Conservation (phyloP, 2,797 vertebrate species). For the Pseudochirops cupreus region DNA sequence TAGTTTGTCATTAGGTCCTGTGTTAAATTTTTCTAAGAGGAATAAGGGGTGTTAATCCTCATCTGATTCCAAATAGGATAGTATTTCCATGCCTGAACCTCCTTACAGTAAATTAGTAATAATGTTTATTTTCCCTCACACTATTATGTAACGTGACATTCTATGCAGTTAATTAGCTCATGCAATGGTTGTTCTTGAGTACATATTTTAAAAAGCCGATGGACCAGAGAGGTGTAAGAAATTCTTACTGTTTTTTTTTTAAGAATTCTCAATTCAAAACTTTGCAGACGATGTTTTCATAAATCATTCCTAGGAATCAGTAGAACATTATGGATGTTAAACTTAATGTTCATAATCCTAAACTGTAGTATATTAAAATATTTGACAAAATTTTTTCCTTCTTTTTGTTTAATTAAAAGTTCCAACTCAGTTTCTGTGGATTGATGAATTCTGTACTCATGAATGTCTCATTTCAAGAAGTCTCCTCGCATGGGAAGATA, state of each 20-base stretch:
- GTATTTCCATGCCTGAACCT: constrained; percentile 50
- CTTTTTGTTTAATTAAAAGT: constrained; percentile 68
- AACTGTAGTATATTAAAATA: constrained; percentile 61
- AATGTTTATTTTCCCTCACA: constrained; percentile 64
- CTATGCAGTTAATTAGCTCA: constrained; percentile 50
- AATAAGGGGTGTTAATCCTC: constrained; percentile 50
- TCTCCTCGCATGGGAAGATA: constrained; percentile 73
- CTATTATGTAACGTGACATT: constrained; percentile 60
- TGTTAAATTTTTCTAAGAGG: constrained; percentile 38
- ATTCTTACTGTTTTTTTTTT: constrained; percentile 24
- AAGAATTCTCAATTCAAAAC: constrained; percentile 68
- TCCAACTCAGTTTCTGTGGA: constrained; percentile 69
- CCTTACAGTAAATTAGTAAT: constrained; percentile 63
- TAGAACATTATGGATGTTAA: constrained; percentile 66
- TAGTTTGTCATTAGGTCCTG: constrained; percentile 50
- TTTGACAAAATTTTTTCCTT: constrained; percentile 66
- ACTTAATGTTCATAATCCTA: constrained; percentile 67
- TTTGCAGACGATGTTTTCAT: constrained; percentile 66
- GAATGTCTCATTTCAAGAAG: constrained; percentile 77
- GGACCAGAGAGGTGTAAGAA: constrained; percentile 64
- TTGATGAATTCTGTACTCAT: constrained; percentile 78
- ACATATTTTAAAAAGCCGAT: constrained; percentile 61
- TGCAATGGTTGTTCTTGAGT: constrained; percentile 58
- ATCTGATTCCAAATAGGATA: constrained; percentile 36
- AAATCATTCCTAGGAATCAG: constrained; percentile 67